Base-by-base conservation (phyloP, 2,888 invertebrate genomes). In the Sycophila texana region DNA sequence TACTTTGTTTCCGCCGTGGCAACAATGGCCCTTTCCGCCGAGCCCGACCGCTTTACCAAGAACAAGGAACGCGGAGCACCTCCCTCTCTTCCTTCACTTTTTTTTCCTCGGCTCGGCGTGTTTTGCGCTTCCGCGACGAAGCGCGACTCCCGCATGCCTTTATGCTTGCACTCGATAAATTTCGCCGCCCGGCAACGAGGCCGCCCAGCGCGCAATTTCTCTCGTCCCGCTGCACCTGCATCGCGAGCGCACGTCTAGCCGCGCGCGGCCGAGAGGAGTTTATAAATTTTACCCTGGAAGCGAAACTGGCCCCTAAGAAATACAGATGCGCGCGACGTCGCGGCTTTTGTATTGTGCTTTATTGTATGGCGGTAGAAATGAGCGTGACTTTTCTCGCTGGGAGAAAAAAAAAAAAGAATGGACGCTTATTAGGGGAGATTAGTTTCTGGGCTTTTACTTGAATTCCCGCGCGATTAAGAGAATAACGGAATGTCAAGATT, bases 131-230 rank as follows among this genome's bases (percentile, higher is more conserved):
- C 39, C 65, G 47, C 57, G 65, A 74, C 57, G 57, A 74, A 55
- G 26, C 58, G 39, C 16, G n/a, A 16, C 74, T 16, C 7, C 26
- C 14, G 39, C 26, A 26, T 72, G 4, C 67, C 55, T 80, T 63
- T 55, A 63, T 57, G 39, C 63, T 26, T 60, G 26, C 67, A 61
- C 67, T 60, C 80, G 77, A 80, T 80, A 79, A 74, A 80, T 80
- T 80, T 80, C 72, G 72, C 75, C 26, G 49, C 55, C 2, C n/a
- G 22, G 2, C 18, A 20, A 4, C 30, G 26, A n/a, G 53, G 14
- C 53, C 53, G 53, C n/a, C 16, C 53, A 18, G 55, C 55, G 20
- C 18, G 7, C 18, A 20, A 58, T 20, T 58, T 58, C 20, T 58
- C 12, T 58, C n/a, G 10, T 60, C 10, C 26, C 10, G 20, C 22